Evolutionary conservation across 2,113 vertebrate genomes (phyloP), one percentile per base, ranked within the genome.

Genomic region (Pyrgilauda ruficollis): DNA sequence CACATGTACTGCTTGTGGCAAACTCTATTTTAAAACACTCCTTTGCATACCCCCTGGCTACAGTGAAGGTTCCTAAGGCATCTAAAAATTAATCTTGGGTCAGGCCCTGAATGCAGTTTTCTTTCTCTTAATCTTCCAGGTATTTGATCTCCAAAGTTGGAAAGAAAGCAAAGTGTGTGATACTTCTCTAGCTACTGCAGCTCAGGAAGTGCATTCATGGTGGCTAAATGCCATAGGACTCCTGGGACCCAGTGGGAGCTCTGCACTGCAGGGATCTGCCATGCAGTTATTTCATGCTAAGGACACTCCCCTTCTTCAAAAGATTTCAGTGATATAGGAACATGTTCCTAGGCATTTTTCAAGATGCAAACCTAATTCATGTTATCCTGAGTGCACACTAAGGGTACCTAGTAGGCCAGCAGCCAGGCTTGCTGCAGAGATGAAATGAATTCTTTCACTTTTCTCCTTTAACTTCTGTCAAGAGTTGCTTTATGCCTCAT

Each of bases 111-210:
- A 72, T 33, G 49, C 33, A 50, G 49, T 39, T 81, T 74, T 58
- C 23, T 24, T 23, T 66, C 41, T 89, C 21, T 77, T 56, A 55
- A 61, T 13, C 47, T 68, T 80, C 28, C 24, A 53, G 55, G 35
- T 78, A 27, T 67, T 66, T 46, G 0, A 24, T 74, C 68, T 78
- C 47, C 61, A 52, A 53, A 59, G 64, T 1, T 5, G 13, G 46
- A 59, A 78, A 84, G 8, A 31, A 70, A 70, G 35, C 0, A 0
- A 59, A 70, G 47, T 0, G 0, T 0, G 2, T 6, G 6, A 30
- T 41, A 37, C 14, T 31, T 56, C 16, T 39, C 14, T 21, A 50
- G 24, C 16, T 33, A 27, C 52, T 4, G 8, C 58, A 74, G 35
- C 56, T 91, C 61, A 67, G 11, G 16, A 46, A 58, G 14, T 28